Evolutionary conservation across 1,140 invertebrate species (phyloP).

Genomic region (Vanessa atalanta): DNA sequence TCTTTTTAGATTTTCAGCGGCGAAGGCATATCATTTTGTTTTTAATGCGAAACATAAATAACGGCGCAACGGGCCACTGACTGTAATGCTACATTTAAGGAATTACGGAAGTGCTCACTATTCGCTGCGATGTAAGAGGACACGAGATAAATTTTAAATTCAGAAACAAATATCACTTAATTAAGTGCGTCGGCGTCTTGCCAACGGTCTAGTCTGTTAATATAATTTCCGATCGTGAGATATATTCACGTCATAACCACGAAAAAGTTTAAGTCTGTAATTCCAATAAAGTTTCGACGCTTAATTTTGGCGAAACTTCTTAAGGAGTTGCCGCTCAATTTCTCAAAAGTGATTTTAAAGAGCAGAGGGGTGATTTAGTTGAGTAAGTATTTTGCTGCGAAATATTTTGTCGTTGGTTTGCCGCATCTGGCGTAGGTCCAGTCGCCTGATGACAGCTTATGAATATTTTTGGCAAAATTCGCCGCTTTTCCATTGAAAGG

Average conservation of each 20-base stretch:
- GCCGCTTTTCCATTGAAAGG: conserved; percentile 61
- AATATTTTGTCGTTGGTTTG: conserved; percentile 77
- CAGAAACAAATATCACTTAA: conserved; percentile 32
- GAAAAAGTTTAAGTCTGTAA: conserved; percentile 42
- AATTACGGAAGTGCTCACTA: conserved; percentile 66
- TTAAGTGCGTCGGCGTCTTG: conserved; percentile 37
- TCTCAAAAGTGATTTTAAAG: conserved; percentile 74
- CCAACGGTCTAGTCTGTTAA: conserved; percentile 33
- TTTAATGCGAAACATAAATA: conserved; percentile 79
- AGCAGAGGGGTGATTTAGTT: conserved; percentile 69
- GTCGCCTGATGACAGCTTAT: conserved; percentile 79
- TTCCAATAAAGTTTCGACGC: conserved; percentile 40
- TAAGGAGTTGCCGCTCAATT: conserved; percentile 59
- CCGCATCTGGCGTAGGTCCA: conserved; percentile 77
- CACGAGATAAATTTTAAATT: conserved; percentile 22
- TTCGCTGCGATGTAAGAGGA: conserved; percentile 53
- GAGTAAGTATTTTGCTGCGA: conserved; percentile 75
- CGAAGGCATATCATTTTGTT: conserved; percentile 80
- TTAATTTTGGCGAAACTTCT: conserved; percentile 45
- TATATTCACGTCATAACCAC: conserved; percentile 41
- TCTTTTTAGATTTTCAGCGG: conserved; percentile 81
- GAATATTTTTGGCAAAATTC: conserved; percentile 79
- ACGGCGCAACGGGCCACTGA: conserved; percentile 65
- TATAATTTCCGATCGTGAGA: conserved; percentile 36
- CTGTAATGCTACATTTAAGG: conserved; percentile 73